These are phyloP conservation scores for Helleia helle DNA, from an alignment of 2,888 invertebrate genomes.

Conservation along the genomic window DNA sequence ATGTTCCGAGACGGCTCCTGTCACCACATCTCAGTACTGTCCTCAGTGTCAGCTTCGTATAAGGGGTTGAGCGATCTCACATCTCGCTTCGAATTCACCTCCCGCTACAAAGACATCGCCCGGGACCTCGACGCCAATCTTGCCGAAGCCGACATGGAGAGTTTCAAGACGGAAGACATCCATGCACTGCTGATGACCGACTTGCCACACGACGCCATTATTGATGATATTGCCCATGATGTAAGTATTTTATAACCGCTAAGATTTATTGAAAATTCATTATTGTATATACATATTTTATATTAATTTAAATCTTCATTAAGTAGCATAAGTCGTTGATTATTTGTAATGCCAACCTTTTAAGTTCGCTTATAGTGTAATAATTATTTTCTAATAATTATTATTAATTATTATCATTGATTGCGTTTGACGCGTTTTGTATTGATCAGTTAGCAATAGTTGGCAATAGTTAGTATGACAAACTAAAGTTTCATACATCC, in stretches of 20 bases:
- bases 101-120: slow-evolving; percentile 89
- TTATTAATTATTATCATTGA: no score
- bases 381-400: no score
- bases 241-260: slow-evolving; percentile 39
- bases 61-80: slow-evolving; percentile 78
- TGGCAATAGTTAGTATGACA: no score
- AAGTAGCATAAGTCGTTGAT: no score
- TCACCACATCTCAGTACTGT: slow-evolving; percentile 86
- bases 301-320: no score
- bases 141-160: slow-evolving; percentile 96
- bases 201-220: slow-evolving; percentile 78
- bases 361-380: no score
- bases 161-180: slow-evolving; percentile 93
- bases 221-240: slow-evolving; percentile 62
- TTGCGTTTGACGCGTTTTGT: no score
- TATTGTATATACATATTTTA: no score
- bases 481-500: no score
- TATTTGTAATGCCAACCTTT: no score
- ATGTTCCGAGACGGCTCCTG: slow-evolving; percentile 86
- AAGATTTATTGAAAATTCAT: neutral
- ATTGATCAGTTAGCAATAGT: no score
- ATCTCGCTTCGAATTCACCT: slow-evolving; percentile 65
- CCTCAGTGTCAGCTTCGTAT: slow-evolving; percentile 86
- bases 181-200: slow-evolving; percentile 84
- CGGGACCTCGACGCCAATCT: slow-evolving; percentile 93